A percentile compares a stretch with the other conserved stretches of the same genome.
phyloP scores from a whole-genome alignment of 2,797 vertebrate genomes.

The Hoplostethus atlanticus region DNA sequence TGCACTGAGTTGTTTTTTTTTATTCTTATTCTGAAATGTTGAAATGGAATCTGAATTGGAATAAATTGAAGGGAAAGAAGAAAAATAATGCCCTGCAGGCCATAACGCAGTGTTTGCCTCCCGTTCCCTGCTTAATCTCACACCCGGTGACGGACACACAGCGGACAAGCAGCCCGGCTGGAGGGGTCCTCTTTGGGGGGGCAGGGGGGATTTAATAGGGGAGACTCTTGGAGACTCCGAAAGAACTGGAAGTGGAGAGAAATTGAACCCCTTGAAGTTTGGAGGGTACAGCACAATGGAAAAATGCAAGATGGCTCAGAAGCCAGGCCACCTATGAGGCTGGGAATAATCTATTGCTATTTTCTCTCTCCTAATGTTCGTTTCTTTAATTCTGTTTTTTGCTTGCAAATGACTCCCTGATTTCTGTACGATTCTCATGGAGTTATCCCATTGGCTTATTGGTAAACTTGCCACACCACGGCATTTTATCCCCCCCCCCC shows the following conservation, averaged over 20 bases:
- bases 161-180: conserved; percentile 17
- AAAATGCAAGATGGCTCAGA: background rate
- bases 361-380: background rate
- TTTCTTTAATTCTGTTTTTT: background rate
- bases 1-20: conserved; percentile 6
- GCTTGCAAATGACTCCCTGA: conserved; percentile 13
- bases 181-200: conserved; percentile 4
- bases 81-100: conserved; percentile 22
- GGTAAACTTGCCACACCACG: conserved; percentile 4
- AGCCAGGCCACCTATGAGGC: background rate
- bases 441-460: conserved; percentile 8
- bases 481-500: background rate
- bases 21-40: conserved; percentile 16
- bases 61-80: conserved; percentile 45
- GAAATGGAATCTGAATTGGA: conserved; percentile 61
- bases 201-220: conserved; percentile 2
- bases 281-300: background rate
- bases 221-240: conserved; percentile 8
- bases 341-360: background rate
- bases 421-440: conserved; percentile 20
- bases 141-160: conserved; percentile 23
- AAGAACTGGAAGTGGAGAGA: conserved; percentile 29
- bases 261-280: conserved; percentile 42
- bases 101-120: conserved; percentile 1
- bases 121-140: conserved; percentile 4